phyloP scores from a whole-genome alignment of 37 sponge, comb jelly and placozoan species.

The Chondrilla cf. caribensis region DNA sequence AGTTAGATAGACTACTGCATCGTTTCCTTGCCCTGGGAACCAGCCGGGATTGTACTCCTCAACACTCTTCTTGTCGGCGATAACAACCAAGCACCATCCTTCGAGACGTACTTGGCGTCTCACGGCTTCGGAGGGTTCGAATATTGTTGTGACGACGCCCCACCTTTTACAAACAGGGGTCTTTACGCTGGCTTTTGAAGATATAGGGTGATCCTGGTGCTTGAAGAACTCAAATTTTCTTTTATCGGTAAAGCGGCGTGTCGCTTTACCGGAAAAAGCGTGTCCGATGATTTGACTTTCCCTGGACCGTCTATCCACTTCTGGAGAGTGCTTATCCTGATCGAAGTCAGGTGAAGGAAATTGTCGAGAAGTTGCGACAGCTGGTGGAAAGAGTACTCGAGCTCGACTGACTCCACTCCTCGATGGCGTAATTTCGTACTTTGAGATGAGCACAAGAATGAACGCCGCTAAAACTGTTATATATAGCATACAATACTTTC shows the following conservation, averaged over 20 bases:
- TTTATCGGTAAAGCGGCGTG: slow-evolving; percentile 21
- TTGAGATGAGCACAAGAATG: no score
- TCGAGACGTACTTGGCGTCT: slow-evolving; percentile 27
- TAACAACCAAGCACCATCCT: slow-evolving; percentile 56
- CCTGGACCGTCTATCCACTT: no score
- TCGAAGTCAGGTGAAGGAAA: no score
- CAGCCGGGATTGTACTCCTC: slow-evolving; percentile 28
- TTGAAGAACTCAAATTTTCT: neutral
- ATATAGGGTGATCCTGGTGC: neutral
- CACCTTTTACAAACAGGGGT: slow-evolving; percentile 35
- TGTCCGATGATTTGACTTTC: slow-evolving; percentile 26
- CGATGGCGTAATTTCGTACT: no score
- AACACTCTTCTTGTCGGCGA: slow-evolving; percentile 46
- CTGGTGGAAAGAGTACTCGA: no score
- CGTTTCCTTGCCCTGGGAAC: slow-evolving; percentile 34
- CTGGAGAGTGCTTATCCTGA: no score
- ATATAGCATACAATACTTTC: no score
- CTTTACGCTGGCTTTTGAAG: neutral
- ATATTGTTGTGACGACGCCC: slow-evolving; percentile 56
- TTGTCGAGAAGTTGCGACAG: no score
- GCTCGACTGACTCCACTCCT: no score
- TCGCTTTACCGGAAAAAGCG: slow-evolving; percentile 28
- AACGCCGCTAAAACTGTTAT: no score
- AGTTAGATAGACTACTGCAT: slow-evolving; percentile 32
- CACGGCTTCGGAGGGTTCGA: slow-evolving; percentile 37